phyloP scores from a whole-genome alignment of 2,113 vertebrate species.

The Paradoxurus hermaphroditus region DNA sequence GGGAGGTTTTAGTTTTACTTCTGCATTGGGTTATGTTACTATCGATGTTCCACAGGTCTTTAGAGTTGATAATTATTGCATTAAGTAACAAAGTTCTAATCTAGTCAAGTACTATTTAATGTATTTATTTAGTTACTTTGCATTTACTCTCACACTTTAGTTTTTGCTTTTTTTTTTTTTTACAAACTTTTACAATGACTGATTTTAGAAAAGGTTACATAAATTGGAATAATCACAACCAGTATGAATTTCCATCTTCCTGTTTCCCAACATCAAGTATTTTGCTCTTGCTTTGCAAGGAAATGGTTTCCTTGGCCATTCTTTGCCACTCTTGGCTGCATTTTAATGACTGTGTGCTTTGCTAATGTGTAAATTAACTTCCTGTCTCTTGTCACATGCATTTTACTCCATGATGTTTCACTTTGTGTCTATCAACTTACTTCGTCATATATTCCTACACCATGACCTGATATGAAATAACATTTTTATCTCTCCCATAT shows the following conservation, averaged over 20 bases:
- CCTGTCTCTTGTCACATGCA: background rate
- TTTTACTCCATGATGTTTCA: background rate
- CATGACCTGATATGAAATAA: background rate
- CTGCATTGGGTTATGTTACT: background rate
- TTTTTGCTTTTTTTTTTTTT: conserved; percentile 33
- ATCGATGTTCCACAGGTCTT: background rate
- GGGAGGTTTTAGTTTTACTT: background rate
- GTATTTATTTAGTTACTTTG: background rate
- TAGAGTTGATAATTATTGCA: background rate
- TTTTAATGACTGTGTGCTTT: background rate
- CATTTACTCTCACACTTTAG: background rate
- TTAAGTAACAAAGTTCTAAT: background rate
- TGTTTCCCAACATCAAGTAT: conserved; percentile 26
- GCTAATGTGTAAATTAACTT: background rate
- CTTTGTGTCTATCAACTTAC: background rate
- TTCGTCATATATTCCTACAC: background rate
- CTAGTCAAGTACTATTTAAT: background rate
- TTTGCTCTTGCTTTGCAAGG: conserved; percentile 33
- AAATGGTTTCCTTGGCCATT: conserved; percentile 20
- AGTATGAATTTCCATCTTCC: conserved; percentile 34
- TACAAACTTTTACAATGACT: background rate
- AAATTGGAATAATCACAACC: background rate
- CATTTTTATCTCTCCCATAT: background rate
- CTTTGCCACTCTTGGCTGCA: background rate
- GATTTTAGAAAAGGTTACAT: background rate